Conservation (phyloP, 2,113 vertebrate genomes). For the Phalacrocorax carbo region DNA sequence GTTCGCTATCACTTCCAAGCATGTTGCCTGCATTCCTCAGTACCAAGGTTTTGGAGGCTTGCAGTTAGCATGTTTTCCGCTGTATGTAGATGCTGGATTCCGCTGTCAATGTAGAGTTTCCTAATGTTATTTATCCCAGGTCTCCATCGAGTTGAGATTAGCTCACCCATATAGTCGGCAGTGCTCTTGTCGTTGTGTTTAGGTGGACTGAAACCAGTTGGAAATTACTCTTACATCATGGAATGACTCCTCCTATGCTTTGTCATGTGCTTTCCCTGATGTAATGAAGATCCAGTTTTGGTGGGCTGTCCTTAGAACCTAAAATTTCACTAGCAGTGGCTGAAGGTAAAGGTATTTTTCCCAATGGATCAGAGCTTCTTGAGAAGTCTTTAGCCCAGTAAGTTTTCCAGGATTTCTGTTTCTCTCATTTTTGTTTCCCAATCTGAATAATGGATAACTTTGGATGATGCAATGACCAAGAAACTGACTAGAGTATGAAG, state of each 20-base stretch:
- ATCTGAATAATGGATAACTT: not conserved
- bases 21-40: not conserved
- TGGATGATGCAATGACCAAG: not conserved
- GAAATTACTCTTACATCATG: not conserved
- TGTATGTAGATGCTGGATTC: not conserved
- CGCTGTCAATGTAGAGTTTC: not conserved
- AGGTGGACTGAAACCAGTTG: not conserved
- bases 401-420: not conserved
- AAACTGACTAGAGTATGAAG: not conserved
- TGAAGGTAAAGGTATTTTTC: not conserved
- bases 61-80: not conserved
- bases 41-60: not conserved
- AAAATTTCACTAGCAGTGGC: not conserved
- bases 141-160: not conserved
- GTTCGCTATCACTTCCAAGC: not conserved
- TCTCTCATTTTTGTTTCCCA: not conserved
- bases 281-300: not conserved
- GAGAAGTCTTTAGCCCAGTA: not conserved
- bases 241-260: not conserved
- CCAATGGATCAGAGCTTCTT: not conserved
- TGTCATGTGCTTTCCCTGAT: not conserved
- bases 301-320: not conserved
- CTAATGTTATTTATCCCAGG: not conserved
- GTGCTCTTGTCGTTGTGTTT: not conserved
- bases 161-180: accelerated